Conservation (phyloP, 1,140 invertebrate species). For the Phortica variegata region DNA sequence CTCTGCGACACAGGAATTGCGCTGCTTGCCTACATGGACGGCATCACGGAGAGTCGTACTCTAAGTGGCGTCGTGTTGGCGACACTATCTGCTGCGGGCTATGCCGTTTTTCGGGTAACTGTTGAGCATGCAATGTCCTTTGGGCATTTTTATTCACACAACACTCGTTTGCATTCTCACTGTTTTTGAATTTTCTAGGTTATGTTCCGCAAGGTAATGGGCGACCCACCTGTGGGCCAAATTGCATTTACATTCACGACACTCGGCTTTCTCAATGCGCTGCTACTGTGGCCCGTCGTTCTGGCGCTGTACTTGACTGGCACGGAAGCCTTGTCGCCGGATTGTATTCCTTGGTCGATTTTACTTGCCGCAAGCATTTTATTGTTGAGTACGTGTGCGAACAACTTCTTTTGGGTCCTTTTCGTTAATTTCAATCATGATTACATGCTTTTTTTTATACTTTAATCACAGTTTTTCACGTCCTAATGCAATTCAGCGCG, state of each 20-base stretch:
- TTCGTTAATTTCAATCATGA: not conserved
- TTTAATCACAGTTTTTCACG: slow-evolving; percentile 74
- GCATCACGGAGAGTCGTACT: slow-evolving; percentile 85
- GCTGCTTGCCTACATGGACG: slow-evolving; percentile 92
- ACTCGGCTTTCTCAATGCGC: slow-evolving; percentile 79
- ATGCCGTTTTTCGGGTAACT: slow-evolving; percentile 86
- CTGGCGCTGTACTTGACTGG: slow-evolving; percentile 81
- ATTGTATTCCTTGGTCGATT: slow-evolving; percentile 77
- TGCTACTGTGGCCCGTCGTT: slow-evolving; percentile 84
- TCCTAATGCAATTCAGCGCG: slow-evolving; percentile 87
- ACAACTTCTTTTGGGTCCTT: slow-evolving; percentile 4
- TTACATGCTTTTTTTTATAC: slow-evolving; percentile 19
- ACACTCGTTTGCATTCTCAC: slow-evolving; percentile 7
- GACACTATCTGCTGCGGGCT: slow-evolving; percentile 82
- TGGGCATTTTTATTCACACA: slow-evolving; percentile 23
- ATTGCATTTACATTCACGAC: slow-evolving; percentile 85
- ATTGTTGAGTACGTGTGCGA: slow-evolving; percentile 66
- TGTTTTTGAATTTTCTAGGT: too few relatives aligned
- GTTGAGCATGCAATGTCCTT: slow-evolving; percentile 9
- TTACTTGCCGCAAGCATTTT: slow-evolving; percentile 75
- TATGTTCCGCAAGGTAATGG: slow-evolving; percentile 86
- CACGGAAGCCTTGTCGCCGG: slow-evolving; percentile 76
- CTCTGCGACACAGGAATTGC: slow-evolving; percentile 92
- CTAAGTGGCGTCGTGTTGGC: slow-evolving; percentile 89
- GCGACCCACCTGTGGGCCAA: slow-evolving; percentile 85